Evolutionary conservation across 2,888 invertebrate species (phyloP), one percentile per base, ranked within the genome.

Genomic region (Rhingia campestris): DNA sequence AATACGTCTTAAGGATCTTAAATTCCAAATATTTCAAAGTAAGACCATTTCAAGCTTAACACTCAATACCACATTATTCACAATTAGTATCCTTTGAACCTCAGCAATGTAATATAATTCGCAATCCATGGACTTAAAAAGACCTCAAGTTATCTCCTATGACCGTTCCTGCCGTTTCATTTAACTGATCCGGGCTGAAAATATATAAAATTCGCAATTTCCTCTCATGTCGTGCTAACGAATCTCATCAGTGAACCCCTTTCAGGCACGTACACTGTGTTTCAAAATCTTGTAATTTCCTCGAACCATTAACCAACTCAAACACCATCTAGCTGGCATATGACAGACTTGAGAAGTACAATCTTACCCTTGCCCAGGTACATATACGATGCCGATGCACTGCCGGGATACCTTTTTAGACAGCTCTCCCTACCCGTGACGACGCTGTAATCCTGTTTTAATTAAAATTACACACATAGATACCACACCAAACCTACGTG

Each of bases 401-500:
- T 64, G 54, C 41, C 9, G 3, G 10, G 22, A n/a, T 54, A 35
- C 45, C 32, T 37, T 63, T 47, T 54, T 45, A 54, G 54, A 73
- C 30, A 51, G 22, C 2, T 45, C 35, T 33, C 14, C 45, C 12
- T 32, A 35, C 41, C 22, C n/a, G 37, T 63, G 73, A 64, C 51
- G 45, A 58, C 41, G 66, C 39, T 4, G 51, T 64, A 58, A 75
- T 75, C 74, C 74, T 41, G n/a, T 66, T 74, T 74, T 74, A 66
- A 74, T 66, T 74, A 66, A 74, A 75, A 75, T 49, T 35, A 66
- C 66, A 74, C 58, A 41, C 66, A 49, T 45, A 10, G 6, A 9
- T 63, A 51, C 30, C n/a, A 33, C 45, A 22, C 32, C 33, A n/a
- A 7, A 56, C 5, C 30, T 7, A 12, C 43, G n/a, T 54, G 12